Evolutionary conservation across 2,888 invertebrate genomes (phyloP).

Genomic region (Nephrotoma flavescens): DNA sequence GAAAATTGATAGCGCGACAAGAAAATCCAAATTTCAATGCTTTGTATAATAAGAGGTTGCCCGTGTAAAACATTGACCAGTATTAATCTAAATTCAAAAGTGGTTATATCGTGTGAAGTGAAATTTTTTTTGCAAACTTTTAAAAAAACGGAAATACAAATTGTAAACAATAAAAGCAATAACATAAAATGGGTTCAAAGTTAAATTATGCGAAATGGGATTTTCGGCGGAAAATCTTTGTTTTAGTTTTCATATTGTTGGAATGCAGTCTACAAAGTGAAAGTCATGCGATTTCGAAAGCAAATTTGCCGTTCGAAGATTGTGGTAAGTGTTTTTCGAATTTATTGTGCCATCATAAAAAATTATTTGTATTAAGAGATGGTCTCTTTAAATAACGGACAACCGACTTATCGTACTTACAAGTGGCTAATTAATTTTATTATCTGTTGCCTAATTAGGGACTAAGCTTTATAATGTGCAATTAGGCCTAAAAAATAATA

Average conservation of each 20-base stretch:
- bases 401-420: background rate
- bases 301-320: background rate
- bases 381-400: background rate
- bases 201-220: background rate
- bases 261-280: background rate
- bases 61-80: background rate
- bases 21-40: background rate
- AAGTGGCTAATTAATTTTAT: background rate
- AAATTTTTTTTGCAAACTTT: background rate
- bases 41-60: background rate
- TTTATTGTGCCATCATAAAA: background rate
- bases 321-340: background rate
- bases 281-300: background rate
- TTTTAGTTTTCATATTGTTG: background rate
- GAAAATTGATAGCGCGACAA: background rate
- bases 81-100: background rate
- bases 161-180: background rate
- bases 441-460: background rate
- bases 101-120: background rate
- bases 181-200: background rate
- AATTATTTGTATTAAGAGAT: background rate
- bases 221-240: background rate
- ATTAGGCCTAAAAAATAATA: background rate
- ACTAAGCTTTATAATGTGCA: too few relatives aligned
- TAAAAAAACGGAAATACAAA: background rate